Conservation (phyloP, 2,888 invertebrate genomes). For the Nomada lathburiana region DNA sequence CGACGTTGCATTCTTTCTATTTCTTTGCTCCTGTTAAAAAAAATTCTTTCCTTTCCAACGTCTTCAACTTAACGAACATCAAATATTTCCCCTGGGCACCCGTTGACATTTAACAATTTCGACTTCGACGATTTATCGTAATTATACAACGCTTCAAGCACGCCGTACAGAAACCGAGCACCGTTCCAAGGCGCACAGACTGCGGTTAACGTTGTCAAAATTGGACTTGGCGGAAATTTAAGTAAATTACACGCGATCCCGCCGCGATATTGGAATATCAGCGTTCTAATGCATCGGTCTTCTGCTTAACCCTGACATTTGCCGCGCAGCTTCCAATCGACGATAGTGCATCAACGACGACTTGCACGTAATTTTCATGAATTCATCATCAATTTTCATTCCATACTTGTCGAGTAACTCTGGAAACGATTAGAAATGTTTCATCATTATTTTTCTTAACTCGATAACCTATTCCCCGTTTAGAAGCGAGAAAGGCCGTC, state of each 20-base stretch:
- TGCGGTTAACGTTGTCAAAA: slow-evolving; percentile 11
- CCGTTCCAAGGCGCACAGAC: neutral
- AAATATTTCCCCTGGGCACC: slow-evolving; percentile 5
- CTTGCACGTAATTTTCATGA: slow-evolving; percentile 27
- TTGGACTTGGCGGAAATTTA: slow-evolving; percentile 18
- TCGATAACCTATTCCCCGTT: neutral
- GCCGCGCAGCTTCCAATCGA: slow-evolving; percentile 25
- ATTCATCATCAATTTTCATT: slow-evolving; percentile 10
- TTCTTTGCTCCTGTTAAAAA: neutral
- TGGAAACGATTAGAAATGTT: neutral
- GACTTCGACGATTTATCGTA: slow-evolving; percentile 13
- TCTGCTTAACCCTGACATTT: slow-evolving; percentile 68
- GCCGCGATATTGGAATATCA: slow-evolving; percentile 34
- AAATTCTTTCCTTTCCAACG: neutral
- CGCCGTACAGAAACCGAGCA: slow-evolving; percentile 8
- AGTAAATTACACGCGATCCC: slow-evolving; percentile 28
- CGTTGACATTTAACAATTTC: slow-evolving; percentile 48
- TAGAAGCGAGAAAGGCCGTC: too few relatives aligned
- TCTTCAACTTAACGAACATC: slow-evolving; percentile 2
- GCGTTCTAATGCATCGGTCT: slow-evolving; percentile 40
- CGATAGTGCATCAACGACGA: slow-evolving; percentile 37
- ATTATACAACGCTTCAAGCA: neutral
- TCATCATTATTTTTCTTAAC: neutral
- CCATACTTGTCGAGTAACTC: too few relatives aligned
- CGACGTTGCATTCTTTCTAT: too few relatives aligned